These are phyloP conservation scores for Epicampocera succincta DNA, from an alignment of 2,888 invertebrate species.

Conservation along the genomic window DNA sequence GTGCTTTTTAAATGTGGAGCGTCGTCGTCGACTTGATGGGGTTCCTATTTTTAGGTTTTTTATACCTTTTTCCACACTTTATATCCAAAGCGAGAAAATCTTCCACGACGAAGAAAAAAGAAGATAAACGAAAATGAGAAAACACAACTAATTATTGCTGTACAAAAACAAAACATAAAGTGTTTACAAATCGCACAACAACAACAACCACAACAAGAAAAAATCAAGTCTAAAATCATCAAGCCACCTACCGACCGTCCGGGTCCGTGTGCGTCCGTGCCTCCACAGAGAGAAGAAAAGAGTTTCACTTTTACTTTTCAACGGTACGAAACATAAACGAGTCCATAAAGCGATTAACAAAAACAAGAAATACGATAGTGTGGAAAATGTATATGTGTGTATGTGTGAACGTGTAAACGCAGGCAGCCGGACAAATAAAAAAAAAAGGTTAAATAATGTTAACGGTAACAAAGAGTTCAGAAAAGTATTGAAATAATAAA, in stretches of 20 bases:
- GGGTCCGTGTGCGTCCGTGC: conserved; percentile 23
- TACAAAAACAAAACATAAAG: conserved; percentile 41
- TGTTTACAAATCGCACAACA: conserved; percentile 41
- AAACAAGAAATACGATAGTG: background rate
- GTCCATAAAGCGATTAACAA: conserved; percentile 39
- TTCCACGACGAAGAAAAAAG: conserved; percentile 7
- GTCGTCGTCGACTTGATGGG: conserved; percentile 52
- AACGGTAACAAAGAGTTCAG: background rate
- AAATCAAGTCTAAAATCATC: conserved; percentile 51
- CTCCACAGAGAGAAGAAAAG: conserved; percentile 33
- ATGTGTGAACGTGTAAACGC: too few relatives aligned
- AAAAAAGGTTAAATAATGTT: conserved; percentile 6
- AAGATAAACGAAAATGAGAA: conserved; percentile 49
- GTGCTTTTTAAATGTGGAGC: background rate
- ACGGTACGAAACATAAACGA: conserved; percentile 40
- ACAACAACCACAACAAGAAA: conserved; percentile 10
- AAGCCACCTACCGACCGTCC: conserved; percentile 32
- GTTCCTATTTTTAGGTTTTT: conserved; percentile 51
- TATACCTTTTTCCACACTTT: background rate
- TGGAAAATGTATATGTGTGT: too few relatives aligned
- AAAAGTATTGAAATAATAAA: conserved; percentile 22
- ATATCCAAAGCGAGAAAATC: conserved; percentile 26
- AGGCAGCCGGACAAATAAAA: conserved; percentile 7
- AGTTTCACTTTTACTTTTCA: conserved; percentile 61
- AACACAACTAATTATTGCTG: background rate